Base-by-base conservation (phyloP, 2,888 invertebrate genomes). In the Megamerina dolium region DNA sequence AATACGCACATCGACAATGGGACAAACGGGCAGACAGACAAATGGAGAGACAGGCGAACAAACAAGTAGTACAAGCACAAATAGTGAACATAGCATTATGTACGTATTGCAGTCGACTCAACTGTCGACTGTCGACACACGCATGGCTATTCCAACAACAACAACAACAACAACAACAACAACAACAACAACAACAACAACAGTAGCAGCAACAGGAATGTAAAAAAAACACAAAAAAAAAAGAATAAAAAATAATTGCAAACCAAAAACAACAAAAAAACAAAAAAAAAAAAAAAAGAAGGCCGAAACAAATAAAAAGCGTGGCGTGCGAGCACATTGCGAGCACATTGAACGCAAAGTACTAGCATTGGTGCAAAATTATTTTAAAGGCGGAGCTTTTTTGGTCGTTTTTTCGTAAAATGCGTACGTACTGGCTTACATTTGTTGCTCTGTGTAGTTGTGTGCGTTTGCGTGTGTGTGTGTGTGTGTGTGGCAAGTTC, bases 381-480 rank as follows among this genome's bases (percentile, higher is more conserved):
- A 59, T 60, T 66, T 65, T 65, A 63, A 66, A 64, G 64, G 64
- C 64, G 64, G 64, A 64, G 64, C 67, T 66, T 66, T 64, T 64
- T 64, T 64, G 64, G 56, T 59, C 57, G 58, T 64, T 63, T 63
- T 64, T 66, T 59, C n/a, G n/a, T n/a, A n/a, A n/a, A n/a, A n/a
- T n/a, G n/a, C n/a, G n/a, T n/a, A n/a, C n/a, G n/a, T n/a, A n/a
- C n/a, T n/a, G n/a, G n/a, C n/a, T n/a, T n/a, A n/a, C n/a, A n/a
- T n/a, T n/a, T n/a, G n/a, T n/a, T n/a, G n/a, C n/a, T n/a, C n/a
- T n/a, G n/a, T n/a, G n/a, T n/a, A n/a, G n/a, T n/a, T n/a, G n/a
- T n/a, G n/a, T n/a, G n/a, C n/a, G n/a, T n/a, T n/a, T n/a, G 10
- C 16, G 19, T 33, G 4, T 17, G 17, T 17, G 9, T 33, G 17